Conservation (phyloP, 2,113 vertebrate species). For the Gobius niger region DNA sequence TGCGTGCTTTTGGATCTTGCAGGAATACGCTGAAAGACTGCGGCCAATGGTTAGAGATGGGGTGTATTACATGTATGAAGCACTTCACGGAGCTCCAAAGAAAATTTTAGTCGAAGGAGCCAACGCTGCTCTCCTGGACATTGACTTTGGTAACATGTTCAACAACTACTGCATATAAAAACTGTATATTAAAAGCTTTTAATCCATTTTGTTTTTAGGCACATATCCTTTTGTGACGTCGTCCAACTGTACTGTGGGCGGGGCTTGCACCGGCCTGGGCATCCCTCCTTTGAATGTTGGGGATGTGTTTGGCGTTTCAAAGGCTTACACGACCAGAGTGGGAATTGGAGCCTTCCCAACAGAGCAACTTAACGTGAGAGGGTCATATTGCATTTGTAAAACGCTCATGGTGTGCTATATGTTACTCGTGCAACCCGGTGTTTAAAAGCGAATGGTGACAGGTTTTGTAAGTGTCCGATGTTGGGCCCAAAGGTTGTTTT, state of each 20-base stretch:
- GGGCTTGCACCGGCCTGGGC: slow-evolving; percentile 92
- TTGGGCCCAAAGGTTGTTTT: slow-evolving; percentile 21
- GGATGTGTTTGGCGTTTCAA: slow-evolving; percentile 93
- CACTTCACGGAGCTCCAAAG: slow-evolving; percentile 89
- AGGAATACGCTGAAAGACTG: slow-evolving; percentile 92
- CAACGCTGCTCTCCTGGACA: slow-evolving; percentile 95
- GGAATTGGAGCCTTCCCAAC: slow-evolving; percentile 97
- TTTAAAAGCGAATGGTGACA: slow-evolving; percentile 7
- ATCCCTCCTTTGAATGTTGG: slow-evolving; percentile 91
- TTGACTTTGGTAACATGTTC: slow-evolving; percentile 87
- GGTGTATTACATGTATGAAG: slow-evolving; percentile 96
- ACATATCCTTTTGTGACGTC: slow-evolving; percentile 98
- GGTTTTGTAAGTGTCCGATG: slow-evolving; percentile 34
- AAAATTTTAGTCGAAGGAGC: slow-evolving; percentile 98
- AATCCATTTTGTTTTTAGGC: slow-evolving; percentile 70
- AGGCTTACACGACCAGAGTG: slow-evolving; percentile 94
- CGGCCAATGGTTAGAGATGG: slow-evolving; percentile 95
- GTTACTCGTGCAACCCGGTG: not conserved
- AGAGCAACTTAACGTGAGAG: slow-evolving; percentile 93
- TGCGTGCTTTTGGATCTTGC: slow-evolving; percentile 7
- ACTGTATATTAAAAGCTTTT: too few species aligned
- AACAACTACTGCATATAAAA: not conserved
- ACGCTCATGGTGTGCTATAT: not conserved
- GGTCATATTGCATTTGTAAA: not conserved
- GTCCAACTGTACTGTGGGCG: slow-evolving; percentile 95